These are phyloP conservation scores for Syrphus vitripennis DNA, from an alignment of 2,888 invertebrate genomes.

Conservation along the genomic window DNA sequence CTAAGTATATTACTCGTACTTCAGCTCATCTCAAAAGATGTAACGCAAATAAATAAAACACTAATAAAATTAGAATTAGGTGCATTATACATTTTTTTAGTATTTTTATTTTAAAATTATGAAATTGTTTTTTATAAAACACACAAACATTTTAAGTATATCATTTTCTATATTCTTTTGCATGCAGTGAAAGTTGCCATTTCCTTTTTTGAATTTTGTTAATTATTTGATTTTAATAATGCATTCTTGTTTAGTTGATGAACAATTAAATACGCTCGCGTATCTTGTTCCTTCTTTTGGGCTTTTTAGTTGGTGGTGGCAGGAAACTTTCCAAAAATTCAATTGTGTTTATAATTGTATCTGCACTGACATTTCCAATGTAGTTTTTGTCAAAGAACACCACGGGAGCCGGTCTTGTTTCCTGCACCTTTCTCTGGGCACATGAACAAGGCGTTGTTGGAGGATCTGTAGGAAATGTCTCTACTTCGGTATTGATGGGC, in stretches of 20 bases:
- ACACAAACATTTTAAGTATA: too few species aligned
- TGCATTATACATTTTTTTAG: background rate
- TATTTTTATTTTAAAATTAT: background rate
- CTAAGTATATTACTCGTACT: too few species aligned
- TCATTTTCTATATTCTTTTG: background rate
- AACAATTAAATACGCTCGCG: slow-evolving; percentile 71
- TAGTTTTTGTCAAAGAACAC: slow-evolving; percentile 79
- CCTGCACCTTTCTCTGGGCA: slow-evolving; percentile 68
- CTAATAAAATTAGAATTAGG: background rate
- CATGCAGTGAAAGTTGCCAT: background rate
- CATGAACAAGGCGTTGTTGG: slow-evolving; percentile 74
- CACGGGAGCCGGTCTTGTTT: slow-evolving; percentile 73
- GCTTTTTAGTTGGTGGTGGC: slow-evolving; percentile 77
- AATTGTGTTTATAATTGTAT: slow-evolving; percentile 78
- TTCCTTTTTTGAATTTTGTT: too few species aligned
- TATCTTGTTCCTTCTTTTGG: slow-evolving; percentile 76
- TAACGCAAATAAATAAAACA: background rate
- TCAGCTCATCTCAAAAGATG: too few species aligned
- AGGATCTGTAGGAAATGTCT: slow-evolving; percentile 72
- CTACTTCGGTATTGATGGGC: slow-evolving; percentile 73
- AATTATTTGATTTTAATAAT: background rate
- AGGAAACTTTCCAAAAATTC: slow-evolving; percentile 79
- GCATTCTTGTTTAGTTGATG: too few species aligned
- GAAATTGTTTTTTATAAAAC: background rate
- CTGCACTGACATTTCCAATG: slow-evolving; percentile 78